Evolutionary conservation across 1,140 invertebrate genomes (phyloP).

Genomic region (Caenorhabditis brenneri): DNA sequence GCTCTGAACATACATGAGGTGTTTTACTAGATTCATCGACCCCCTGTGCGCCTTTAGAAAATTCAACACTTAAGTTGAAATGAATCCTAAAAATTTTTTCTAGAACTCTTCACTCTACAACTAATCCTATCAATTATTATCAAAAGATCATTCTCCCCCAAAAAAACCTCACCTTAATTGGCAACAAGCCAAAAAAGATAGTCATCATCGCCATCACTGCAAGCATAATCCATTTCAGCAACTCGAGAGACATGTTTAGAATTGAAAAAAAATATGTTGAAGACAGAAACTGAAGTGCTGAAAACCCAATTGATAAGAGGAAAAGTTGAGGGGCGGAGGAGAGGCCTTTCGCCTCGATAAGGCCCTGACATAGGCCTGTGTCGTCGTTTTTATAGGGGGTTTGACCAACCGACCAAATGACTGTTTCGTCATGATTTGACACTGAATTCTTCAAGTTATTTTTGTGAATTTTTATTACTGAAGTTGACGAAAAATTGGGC

Average conservation of each 20-base stretch:
- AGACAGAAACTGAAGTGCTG: neutral
- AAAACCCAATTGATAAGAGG: neutral
- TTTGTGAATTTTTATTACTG: neutral
- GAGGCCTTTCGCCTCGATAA: conserved; percentile 32
- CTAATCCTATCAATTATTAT: conserved; percentile 48
- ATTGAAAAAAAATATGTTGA: neutral
- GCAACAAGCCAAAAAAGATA: conserved; percentile 70
- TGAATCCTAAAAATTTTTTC: no score
- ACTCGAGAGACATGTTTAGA: neutral
- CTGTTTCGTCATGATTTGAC: conserved; percentile 26
- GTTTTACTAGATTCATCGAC: no score
- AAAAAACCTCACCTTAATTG: conserved; percentile 69
- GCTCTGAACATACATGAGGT: no score
- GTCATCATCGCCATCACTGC: conserved; percentile 71
- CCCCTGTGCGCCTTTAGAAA: no score
- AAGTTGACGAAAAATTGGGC: conserved; percentile 6
- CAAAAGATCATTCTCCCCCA: no score
- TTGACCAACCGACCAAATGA: neutral
- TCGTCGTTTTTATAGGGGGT: no score
- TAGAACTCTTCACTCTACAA: no score
- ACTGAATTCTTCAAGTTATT: neutral
- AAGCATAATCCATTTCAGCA: conserved; percentile 71
- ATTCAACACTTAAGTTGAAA: no score
- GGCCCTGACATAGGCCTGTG: conserved; percentile 26
- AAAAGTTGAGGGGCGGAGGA: neutral